These are phyloP conservation scores for Leptatherina wallacei DNA, from an alignment of 2,797 vertebrate species.

Conservation along the genomic window DNA sequence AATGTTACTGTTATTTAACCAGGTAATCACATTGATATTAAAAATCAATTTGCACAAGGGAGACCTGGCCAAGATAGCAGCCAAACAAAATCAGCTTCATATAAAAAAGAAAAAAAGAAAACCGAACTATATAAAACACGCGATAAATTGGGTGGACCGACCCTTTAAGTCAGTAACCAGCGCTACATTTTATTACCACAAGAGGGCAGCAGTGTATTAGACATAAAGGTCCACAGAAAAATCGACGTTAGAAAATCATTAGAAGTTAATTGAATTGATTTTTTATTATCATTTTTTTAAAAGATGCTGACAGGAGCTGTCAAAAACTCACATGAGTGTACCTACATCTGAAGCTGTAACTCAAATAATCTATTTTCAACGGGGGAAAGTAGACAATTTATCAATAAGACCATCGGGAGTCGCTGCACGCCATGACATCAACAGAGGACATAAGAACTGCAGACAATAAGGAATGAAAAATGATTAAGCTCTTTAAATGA, in stretches of 20 bases:
- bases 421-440: conserved; percentile 50
- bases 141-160: not conserved
- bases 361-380: not conserved
- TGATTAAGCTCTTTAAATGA: not conserved
- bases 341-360: too few relatives aligned
- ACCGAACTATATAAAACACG: too few relatives aligned
- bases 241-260: not conserved
- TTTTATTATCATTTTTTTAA: not conserved
- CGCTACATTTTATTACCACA: conserved; percentile 17
- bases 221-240: not conserved
- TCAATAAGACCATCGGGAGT: conserved; percentile 25
- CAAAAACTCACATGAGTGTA: not conserved
- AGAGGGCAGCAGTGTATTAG: conserved; percentile 52
- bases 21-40: too few relatives aligned
- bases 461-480: not conserved
- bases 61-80: too few relatives aligned
- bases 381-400: not conserved
- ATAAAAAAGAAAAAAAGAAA: too few relatives aligned
- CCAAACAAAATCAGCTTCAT: too few relatives aligned
- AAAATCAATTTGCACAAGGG: too few relatives aligned
- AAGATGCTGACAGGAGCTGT: rapidly evolving
- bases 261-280: not conserved
- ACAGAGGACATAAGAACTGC: rapidly evolving
- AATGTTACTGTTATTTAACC: too few relatives aligned
- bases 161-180: conserved; percentile 7